A percentile compares a stretch with the other conserved stretches of the same genome.
Conservation (phyloP, 2,113 vertebrate genomes). For the Gavialis gangeticus region DNA sequence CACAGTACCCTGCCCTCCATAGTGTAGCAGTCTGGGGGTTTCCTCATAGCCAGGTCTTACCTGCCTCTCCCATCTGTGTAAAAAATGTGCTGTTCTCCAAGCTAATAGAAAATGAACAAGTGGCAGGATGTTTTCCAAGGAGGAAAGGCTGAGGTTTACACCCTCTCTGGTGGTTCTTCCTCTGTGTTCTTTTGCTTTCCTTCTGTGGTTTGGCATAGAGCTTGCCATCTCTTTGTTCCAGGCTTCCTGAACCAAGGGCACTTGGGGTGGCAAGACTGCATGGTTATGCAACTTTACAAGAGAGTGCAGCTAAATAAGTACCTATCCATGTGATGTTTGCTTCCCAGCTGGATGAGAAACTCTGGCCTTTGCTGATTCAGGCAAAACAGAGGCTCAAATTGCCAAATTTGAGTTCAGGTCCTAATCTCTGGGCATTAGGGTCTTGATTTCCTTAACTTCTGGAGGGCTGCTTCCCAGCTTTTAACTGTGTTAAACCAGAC, state of each 20-base stretch:
- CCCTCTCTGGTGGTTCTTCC: background rate
- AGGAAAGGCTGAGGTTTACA: background rate
- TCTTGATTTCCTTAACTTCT: too few relatives aligned
- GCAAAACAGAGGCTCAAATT: too few relatives aligned
- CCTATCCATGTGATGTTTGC: background rate
- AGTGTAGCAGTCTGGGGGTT: background rate
- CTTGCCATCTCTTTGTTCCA: background rate
- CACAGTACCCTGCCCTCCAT: background rate
- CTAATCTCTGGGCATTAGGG: too few relatives aligned
- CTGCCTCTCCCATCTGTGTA: slow-evolving; percentile 52
- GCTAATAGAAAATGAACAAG: background rate
- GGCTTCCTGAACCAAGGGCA: background rate
- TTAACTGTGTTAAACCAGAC: background rate
- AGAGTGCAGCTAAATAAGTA: background rate
- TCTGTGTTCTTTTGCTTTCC: background rate
- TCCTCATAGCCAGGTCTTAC: background rate
- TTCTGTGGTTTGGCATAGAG: background rate
- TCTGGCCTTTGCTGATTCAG: background rate
- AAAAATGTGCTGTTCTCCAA: slow-evolving; percentile 49
- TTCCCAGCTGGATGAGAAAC: background rate
- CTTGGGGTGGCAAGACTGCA: background rate
- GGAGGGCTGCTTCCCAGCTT: too few relatives aligned
- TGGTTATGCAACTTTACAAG: background rate
- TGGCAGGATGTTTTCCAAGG: background rate
- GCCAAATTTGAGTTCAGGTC: too few relatives aligned